Conservation (phyloP, 2,888 invertebrate genomes). For the Synanthedon formicaeformis region DNA sequence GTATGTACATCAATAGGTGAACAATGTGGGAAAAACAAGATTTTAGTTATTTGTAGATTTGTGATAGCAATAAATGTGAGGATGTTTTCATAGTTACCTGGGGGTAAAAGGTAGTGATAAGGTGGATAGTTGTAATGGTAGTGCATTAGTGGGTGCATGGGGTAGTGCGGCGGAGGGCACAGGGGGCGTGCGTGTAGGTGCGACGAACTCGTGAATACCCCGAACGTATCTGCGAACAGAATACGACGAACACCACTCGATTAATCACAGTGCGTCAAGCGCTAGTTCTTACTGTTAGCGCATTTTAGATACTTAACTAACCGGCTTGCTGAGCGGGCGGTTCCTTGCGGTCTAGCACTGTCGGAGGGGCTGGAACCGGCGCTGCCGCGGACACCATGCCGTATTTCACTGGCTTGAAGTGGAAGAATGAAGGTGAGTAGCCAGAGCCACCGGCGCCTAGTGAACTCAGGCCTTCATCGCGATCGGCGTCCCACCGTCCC, state of each 20-base stretch:
- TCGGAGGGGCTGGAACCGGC: constrained; percentile 44
- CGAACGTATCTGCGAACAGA: constrained; percentile 64
- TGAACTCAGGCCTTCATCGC: constrained; percentile 86
- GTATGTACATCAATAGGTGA: too few species aligned
- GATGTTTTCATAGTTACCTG: constrained; percentile 42
- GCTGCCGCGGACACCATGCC: constrained; percentile 74
- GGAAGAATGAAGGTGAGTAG: constrained; percentile 92
- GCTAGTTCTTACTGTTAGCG: constrained; percentile 61
- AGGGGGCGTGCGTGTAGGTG: constrained; percentile 60
- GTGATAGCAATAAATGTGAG: too few species aligned
- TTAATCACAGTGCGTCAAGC: constrained; percentile 40
- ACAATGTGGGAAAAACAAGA: too few species aligned
- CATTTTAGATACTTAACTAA: constrained; percentile 68
- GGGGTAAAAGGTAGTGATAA: constrained; percentile 59
- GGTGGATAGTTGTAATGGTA: constrained; percentile 63
- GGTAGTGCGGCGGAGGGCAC: constrained; percentile 64
- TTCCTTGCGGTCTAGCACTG: constrained; percentile 66
- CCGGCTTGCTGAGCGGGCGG: constrained; percentile 68
- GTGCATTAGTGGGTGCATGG: constrained; percentile 61
- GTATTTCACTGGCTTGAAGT: constrained; percentile 89
- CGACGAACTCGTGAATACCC: constrained; percentile 53
- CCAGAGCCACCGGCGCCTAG: constrained; percentile 82
- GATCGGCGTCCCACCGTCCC: constrained; percentile 83
- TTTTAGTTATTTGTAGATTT: too few species aligned
- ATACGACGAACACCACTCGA: constrained; percentile 35